Percentiles rank a stretch among this genome's conserved stretches.
Evolutionary conservation across 1,140 invertebrate genomes (phyloP).

Genomic region (Nasonia longicornis): DNA sequence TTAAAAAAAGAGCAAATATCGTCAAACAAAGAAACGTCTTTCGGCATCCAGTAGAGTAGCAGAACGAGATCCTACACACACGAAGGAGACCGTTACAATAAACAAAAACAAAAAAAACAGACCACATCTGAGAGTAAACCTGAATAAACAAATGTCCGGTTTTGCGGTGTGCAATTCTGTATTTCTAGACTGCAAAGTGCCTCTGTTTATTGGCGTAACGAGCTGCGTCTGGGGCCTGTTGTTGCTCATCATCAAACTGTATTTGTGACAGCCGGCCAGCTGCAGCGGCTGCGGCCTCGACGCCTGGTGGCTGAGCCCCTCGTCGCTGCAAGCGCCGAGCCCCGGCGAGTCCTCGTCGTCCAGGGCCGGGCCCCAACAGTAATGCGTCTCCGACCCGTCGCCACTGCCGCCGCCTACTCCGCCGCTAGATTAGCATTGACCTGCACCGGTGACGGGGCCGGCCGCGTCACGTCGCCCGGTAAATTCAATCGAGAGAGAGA

Average conservation of each 20-base stretch:
- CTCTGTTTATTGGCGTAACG: slow-evolving; percentile 79
- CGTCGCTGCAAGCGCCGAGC: background rate
- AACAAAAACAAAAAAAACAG: background rate
- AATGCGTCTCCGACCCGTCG: slow-evolving; percentile 57
- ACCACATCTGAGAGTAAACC: slow-evolving; percentile 21
- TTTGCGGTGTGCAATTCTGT: slow-evolving; percentile 68
- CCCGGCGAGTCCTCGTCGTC: slow-evolving; percentile 45
- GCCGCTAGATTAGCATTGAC: slow-evolving; percentile 66
- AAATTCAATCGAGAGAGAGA: slow-evolving; percentile 44
- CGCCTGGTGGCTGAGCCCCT: background rate
- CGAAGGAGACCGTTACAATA: background rate
- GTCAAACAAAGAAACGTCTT: background rate
- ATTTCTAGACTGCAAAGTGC: slow-evolving; percentile 77
- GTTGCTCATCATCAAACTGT: slow-evolving; percentile 77
- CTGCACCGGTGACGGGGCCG: slow-evolving; percentile 56
- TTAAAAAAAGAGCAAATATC: background rate
- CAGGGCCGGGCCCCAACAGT: slow-evolving; percentile 40
- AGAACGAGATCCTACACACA: background rate
- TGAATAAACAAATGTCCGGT: slow-evolving; percentile 54
- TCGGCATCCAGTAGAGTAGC: background rate
- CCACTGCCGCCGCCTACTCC: slow-evolving; percentile 65
- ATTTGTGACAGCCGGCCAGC: slow-evolving; percentile 73
- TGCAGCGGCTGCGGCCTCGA: slow-evolving; percentile 29
- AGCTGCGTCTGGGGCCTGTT: slow-evolving; percentile 79
- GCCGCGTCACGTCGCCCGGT: slow-evolving; percentile 63